Percentiles rank a stretch among this genome's conserved stretches.
Evolutionary conservation across 2,113 vertebrate genomes (phyloP).

Genomic region (Entomyzon cyanotis): DNA sequence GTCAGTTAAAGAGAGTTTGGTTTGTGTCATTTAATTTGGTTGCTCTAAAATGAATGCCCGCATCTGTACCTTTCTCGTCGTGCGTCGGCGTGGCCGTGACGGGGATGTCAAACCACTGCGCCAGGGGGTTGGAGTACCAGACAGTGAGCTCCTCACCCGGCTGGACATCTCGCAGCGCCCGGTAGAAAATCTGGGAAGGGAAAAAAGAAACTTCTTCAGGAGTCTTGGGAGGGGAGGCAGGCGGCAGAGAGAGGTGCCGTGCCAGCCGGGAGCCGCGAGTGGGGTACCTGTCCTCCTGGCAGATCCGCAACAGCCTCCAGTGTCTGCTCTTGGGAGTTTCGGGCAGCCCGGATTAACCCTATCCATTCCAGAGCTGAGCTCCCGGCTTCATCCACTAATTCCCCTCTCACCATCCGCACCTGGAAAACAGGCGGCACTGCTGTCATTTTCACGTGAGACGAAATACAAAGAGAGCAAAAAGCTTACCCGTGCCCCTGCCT

Average conservation of each 20-base stretch:
- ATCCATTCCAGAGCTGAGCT: conserved; percentile 92
- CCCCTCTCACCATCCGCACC: conserved; percentile 91
- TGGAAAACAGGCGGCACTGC: conserved; percentile 65
- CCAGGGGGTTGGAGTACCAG: conserved; percentile 94
- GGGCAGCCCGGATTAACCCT: conserved; percentile 92
- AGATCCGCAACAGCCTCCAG: conserved; percentile 93
- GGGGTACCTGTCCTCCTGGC: conserved; percentile 93
- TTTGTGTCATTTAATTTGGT: neutral
- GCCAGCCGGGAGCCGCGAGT: neutral
- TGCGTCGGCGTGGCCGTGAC: conserved; percentile 94
- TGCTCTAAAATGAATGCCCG: neutral
- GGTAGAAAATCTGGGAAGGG: conserved; percentile 88
- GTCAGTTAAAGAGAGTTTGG: neutral
- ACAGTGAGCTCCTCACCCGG: conserved; percentile 93
- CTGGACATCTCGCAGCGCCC: conserved; percentile 88
- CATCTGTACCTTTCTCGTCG: conserved; percentile 93
- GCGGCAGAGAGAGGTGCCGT: neutral
- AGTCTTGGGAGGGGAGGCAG: neutral
- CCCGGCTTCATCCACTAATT: conserved; percentile 92
- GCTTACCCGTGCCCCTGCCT: neutral
- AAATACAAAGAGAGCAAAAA: neutral
- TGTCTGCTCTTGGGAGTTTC: conserved; percentile 93
- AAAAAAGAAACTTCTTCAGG: conserved; percentile 45
- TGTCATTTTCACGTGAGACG: neutral
- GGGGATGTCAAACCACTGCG: conserved; percentile 95